Conservation (phyloP, 2,797 vertebrate species). For the Hemitrygon akajei region DNA sequence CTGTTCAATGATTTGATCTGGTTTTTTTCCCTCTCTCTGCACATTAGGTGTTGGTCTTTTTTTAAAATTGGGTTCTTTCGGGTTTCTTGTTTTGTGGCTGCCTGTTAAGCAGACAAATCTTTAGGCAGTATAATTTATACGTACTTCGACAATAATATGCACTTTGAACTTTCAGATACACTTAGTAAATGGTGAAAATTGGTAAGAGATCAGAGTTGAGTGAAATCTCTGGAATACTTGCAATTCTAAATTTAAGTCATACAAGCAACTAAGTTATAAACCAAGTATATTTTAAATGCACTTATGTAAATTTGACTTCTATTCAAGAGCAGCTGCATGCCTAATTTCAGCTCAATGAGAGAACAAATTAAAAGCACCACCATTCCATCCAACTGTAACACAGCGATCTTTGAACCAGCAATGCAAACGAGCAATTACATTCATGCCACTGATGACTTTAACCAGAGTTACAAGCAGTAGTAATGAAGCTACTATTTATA, state of each 20-base stretch:
- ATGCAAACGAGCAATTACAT: neutral
- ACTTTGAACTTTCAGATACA: neutral
- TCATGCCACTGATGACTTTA: neutral
- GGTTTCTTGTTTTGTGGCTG: too few species aligned
- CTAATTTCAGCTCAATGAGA: neutral
- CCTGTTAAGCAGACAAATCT: too few species aligned
- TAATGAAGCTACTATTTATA: neutral
- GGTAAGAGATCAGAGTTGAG: neutral
- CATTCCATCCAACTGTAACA: neutral
- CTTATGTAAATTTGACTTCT: neutral
- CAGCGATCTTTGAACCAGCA: neutral
- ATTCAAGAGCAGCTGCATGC: neutral
- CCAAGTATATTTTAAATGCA: neutral
- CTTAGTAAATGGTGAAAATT: neutral
- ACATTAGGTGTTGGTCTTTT: too few species aligned
- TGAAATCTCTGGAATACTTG: neutral
- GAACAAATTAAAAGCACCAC: neutral
- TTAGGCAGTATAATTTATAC: too few species aligned
- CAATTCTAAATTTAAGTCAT: neutral
- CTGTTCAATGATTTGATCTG: too few species aligned
- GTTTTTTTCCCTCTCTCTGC: too few species aligned
- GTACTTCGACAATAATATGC: too few species aligned
- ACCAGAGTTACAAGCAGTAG: neutral
- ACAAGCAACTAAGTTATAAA: neutral
- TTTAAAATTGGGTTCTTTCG: too few species aligned